Evolutionary conservation across 2,888 invertebrate genomes (phyloP).

Genomic region (Tribolium freemani): DNA sequence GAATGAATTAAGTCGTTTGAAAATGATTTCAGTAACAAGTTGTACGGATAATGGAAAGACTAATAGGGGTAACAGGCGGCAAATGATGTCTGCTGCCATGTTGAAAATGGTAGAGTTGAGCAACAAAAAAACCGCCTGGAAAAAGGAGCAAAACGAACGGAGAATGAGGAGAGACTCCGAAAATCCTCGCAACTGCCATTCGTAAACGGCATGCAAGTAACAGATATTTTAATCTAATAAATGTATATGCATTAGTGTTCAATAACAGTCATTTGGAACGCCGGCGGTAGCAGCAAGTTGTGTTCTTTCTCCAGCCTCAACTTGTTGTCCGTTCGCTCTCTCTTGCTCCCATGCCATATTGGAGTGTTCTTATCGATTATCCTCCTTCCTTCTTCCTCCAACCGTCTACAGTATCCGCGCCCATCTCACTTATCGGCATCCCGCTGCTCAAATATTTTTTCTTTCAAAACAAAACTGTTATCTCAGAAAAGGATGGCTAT

Average conservation of each 20-base stretch:
- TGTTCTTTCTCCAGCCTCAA: conserved; percentile 31
- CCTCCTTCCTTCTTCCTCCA: conserved; percentile 18
- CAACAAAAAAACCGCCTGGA: conserved; percentile 3
- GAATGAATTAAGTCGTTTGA: conserved; percentile 30
- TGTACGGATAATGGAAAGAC: conserved; percentile 35
- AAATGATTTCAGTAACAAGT: conserved; percentile 36
- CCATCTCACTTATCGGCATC: conserved; percentile 42
- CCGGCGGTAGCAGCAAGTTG: conserved; percentile 34
- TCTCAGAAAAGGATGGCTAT: conserved; percentile 33
- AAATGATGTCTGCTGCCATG: conserved; percentile 36
- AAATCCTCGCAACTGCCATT: conserved; percentile 15
- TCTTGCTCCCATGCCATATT: conserved; percentile 13
- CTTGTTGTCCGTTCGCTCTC: conserved; percentile 13
- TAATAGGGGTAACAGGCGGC: conserved; percentile 42
- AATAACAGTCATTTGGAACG: conserved; percentile 45
- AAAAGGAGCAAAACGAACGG: neutral
- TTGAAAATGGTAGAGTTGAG: conserved; percentile 18
- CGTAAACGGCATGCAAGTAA: conserved; percentile 24
- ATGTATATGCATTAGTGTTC: conserved; percentile 44
- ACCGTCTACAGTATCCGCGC: neutral
- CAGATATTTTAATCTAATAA: conserved; percentile 43
- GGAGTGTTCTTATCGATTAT: conserved; percentile 38
- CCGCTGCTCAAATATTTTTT: conserved; percentile 44
- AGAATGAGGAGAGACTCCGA: conserved; percentile 14
- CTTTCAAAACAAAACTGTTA: conserved; percentile 44